Evolutionary conservation across 92 coral and sea anemone species (phyloP).

Genomic region (Heliopora coerulea): DNA sequence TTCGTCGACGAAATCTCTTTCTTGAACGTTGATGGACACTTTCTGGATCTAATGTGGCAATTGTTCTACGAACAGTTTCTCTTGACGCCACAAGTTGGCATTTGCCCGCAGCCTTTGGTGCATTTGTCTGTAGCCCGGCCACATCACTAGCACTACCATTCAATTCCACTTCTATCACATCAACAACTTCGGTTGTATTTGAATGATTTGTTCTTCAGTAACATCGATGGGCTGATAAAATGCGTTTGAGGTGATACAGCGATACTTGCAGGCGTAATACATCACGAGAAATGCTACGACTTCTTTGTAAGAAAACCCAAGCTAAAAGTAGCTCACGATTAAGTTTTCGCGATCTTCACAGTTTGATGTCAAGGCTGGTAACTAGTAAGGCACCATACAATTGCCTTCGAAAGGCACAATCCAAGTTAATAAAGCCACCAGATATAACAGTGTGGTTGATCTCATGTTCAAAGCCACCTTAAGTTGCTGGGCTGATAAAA

Average conservation of each 20-base stretch:
- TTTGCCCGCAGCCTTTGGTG: conserved; percentile 19
- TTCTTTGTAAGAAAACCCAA: conserved; percentile 5
- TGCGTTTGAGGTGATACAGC: conserved; percentile 1
- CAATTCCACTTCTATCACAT: conserved; percentile 32
- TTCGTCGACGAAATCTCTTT: conserved; percentile 11
- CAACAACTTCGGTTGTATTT: conserved; percentile 6
- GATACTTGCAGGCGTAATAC: background rate
- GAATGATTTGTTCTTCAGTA: conserved; percentile 12
- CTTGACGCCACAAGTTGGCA: conserved; percentile 33
- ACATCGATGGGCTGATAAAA: background rate
- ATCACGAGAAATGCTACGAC: background rate
- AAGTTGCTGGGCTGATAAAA: background rate
- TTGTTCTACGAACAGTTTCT: conserved; percentile 44
- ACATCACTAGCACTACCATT: conserved; percentile 46
- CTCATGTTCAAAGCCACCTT: background rate
- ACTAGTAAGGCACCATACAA: background rate
- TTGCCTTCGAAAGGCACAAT: background rate
- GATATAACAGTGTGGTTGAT: background rate
- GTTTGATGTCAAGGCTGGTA: background rate
- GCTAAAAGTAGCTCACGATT: background rate
- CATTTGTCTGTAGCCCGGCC: conserved; percentile 29
- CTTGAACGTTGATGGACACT: conserved; percentile 40
- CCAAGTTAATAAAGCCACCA: background rate
- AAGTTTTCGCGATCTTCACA: background rate
- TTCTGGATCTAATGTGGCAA: conserved; percentile 48